Evolutionary conservation across 2,797 vertebrate species (phyloP), one percentile per base, ranked within the genome.

Genomic region (Hozukius guyotensis): DNA sequence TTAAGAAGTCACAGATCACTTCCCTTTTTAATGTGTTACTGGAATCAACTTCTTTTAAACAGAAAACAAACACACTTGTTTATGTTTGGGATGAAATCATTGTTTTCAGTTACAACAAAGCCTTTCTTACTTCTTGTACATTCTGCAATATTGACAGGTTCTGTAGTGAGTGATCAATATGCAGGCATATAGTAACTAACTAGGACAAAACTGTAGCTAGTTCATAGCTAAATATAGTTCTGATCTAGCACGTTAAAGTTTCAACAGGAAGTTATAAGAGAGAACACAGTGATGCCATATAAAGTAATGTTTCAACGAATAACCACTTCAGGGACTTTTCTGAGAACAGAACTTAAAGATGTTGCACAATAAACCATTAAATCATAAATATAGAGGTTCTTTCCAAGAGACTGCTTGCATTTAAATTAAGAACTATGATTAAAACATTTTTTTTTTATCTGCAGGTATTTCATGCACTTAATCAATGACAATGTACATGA

Each of bases 151-250:
- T 59, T 12, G 1, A 24, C 27, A 16, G 14, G 4, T 25, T 74
- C 1, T 24, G 12, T 18, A 24, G 42, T 69, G 16, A 57, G 3
- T 18, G 12, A 25, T 57, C 3, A 57, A 16, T 49, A 8, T 46
- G 11, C 63, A 56, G 3, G 13, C 4, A 8, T 13, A 20, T 0
- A 31, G n/a, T 36, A 10, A 25, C 24, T 3, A 20, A 49, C 12
- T 0, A n/a, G 8, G 3, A 25, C 24, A 53, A 38, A n/a, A 4
- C 6, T 32, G 11, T n/a, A 6, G 14, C 2, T 7, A n/a, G n/a
- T 9, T 18, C 1, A 1, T 34, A 3, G 16, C 6, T 62, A 3
- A 24, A 56, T 27, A 4, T 11, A 53, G 12, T 25, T 6, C 2
- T 6, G 22, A 18, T 55, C 4, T 38, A 16, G 32, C 10, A 27